Evolutionary conservation across 2,888 invertebrate species (phyloP), one percentile per base, ranked within the genome.

Genomic region (Congeria kusceri): DNA sequence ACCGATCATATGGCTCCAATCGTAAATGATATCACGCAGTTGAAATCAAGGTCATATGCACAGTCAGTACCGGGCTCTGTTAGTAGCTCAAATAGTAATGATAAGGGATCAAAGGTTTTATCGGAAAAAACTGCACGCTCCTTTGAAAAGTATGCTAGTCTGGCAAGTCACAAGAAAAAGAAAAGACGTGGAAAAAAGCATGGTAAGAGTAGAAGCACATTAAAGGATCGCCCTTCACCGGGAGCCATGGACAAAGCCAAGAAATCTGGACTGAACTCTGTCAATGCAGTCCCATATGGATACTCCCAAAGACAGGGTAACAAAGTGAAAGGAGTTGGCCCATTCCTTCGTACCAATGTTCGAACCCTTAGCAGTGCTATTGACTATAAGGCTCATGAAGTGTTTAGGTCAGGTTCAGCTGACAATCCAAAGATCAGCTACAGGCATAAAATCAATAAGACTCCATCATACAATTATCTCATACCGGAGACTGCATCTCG

Each of bases 271-370:
- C 58, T 86, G 20, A 77, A 77, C 39, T 46, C 70, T 11, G 39
- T 86, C 1, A 86, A 86, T 62, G 61, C 86, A 25, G 67, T 77
- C 44, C 85, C 86, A 13, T 86, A 86, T 74, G 86, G 86, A 1
- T 86, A 68, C 68, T 56, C 72, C 28, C 57, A 73, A 39, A 69
- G 62, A 44, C 76, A 70, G 25, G 69, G 70, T 20, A 70, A 66
- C 13, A 64, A 67, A 23, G 69, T 67, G 1, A 70, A 81, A 29
- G 78, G 83, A 20, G 65, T 76, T 3, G 76, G 77, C n/a, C 80
- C 83, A 11, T 75, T 78, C 49, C 58, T 71, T 15, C 63, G 77
- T 18, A 72, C 80, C 27, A 73, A 65, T 64, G 59, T 72, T 13
- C 75, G 76, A 47, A 68, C 80, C 23, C 65, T 78, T 20, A 80